Conservation (phyloP, 2,113 vertebrate genomes). For the Hydrolagus affinis region DNA sequence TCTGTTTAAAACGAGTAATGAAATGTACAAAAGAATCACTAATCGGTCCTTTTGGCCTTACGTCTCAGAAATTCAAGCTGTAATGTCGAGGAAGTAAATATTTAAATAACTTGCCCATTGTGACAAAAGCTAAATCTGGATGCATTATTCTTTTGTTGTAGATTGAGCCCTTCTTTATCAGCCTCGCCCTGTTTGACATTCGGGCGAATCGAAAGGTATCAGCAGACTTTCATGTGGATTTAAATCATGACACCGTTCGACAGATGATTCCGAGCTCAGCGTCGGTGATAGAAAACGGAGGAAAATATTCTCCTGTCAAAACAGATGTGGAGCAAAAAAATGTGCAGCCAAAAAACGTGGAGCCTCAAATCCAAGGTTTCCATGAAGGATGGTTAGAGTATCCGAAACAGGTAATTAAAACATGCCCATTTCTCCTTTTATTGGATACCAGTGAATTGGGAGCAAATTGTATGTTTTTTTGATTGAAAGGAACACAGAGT, state of each 20-base stretch:
- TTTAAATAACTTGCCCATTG: neutral
- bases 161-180: slow-evolving; percentile 94
- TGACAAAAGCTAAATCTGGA: neutral
- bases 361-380: slow-evolving; percentile 65
- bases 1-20: too few relatives aligned
- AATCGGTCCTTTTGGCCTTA: neutral
- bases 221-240: slow-evolving; percentile 88
- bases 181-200: slow-evolving; percentile 76
- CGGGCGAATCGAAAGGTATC: slow-evolving; percentile 83
- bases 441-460: neutral
- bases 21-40: too few relatives aligned
- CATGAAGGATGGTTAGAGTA: slow-evolving; percentile 82
- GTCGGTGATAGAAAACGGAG: slow-evolving; percentile 66
- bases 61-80: neutral
- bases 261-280: slow-evolving; percentile 68
- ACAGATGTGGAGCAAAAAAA: slow-evolving; percentile 56
- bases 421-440: neutral
- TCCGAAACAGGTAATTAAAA: slow-evolving; percentile 75
- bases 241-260: slow-evolving; percentile 76
- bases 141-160: slow-evolving; percentile 41
- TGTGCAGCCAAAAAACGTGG: slow-evolving; percentile 71
- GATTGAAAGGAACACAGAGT: too few relatives aligned
- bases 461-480: too few relatives aligned
- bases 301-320: slow-evolving; percentile 46
- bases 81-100: neutral